Evolutionary conservation across 2,888 invertebrate species (phyloP), one percentile per base, ranked within the genome.

Genomic region (Cosmia pyralina): DNA sequence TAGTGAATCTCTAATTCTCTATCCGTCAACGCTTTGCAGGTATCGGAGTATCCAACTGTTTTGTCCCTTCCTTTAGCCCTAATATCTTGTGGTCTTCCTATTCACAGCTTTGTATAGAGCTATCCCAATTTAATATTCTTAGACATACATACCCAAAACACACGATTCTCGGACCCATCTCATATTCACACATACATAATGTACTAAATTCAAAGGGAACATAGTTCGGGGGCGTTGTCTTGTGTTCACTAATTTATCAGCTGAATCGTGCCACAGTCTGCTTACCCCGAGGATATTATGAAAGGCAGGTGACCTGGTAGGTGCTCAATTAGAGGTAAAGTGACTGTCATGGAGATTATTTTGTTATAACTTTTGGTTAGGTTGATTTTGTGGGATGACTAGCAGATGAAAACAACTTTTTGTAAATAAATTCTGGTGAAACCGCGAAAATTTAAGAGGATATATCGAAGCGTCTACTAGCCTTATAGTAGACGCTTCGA

Each of bases 241-340:
- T 53, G 15, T 68, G n/a, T 48, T 22, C 44, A 22, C 46, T 38
- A 65, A 84, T 70, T 69, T 73, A 72, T 74, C 64, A 48, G 13
- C 5, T 6, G 52, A 62, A 68, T 68, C 59, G 62, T 75, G 46
- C 28, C 13, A 22, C 46, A 63, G 52, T 15, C 34, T 59, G 52
- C 72, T 75, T 65, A 58, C 38, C 60, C 38, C 53, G 50, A 34
- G 50, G 46, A 50, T 55, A 11, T 72, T 57, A 69, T 65, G 22
- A 68, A 72, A 69, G 38, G 44, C 69, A 62, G 15, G 22, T 48
- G 75, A 57, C 58, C 59, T 72, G 64, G 46, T 65, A 22, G 65
- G 65, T 60, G 70, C 57, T 70, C 58, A 73, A 76, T 72, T 74
- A 74, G 13, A 55, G 44, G 17, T 73, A 77, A 83, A 64, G 65